Percentiles rank a stretch among this genome's conserved stretches.
Evolutionary conservation across 2,113 vertebrate genomes (phyloP).

Genomic region (Aptenodytes patagonicus): DNA sequence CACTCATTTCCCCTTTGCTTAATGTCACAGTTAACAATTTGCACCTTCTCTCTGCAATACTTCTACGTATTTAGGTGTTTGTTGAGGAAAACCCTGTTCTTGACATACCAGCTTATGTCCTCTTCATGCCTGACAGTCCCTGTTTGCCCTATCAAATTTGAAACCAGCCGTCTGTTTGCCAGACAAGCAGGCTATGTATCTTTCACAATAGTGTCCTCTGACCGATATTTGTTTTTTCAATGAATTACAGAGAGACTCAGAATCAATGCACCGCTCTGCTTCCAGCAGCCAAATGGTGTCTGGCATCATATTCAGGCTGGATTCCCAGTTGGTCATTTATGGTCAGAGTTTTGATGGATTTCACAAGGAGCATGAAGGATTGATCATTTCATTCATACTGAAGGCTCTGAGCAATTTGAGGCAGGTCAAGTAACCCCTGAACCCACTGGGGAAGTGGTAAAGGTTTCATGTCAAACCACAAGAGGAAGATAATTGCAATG

Average conservation of each 20-base stretch:
- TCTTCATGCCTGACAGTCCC: not conserved
- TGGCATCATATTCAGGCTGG: not conserved
- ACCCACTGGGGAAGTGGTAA: not conserved
- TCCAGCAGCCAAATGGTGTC: not conserved
- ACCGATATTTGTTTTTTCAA: not conserved
- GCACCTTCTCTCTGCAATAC: not conserved
- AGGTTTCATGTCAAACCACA: not conserved
- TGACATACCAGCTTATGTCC: not conserved
- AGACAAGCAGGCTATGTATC: not conserved
- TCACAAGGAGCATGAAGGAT: not conserved
- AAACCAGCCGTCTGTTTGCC: not conserved
- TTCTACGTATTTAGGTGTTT: not conserved
- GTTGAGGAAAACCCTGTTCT: not conserved
- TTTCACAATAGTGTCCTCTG: not conserved
- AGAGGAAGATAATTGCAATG: not conserved
- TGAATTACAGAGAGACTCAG: not conserved
- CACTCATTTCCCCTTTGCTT: not conserved
- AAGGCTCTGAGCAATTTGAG: not conserved
- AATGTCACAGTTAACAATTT: not conserved
- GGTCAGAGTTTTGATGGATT: not conserved
- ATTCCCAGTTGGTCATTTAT: not conserved
- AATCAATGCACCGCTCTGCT: not conserved
- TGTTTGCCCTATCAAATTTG: not conserved
- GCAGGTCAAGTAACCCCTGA: not conserved
- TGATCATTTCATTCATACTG: not conserved